These are phyloP conservation scores for Gasterosteus nipponicus DNA, from an alignment of 2,113 vertebrate species.

Conservation along the genomic window DNA sequence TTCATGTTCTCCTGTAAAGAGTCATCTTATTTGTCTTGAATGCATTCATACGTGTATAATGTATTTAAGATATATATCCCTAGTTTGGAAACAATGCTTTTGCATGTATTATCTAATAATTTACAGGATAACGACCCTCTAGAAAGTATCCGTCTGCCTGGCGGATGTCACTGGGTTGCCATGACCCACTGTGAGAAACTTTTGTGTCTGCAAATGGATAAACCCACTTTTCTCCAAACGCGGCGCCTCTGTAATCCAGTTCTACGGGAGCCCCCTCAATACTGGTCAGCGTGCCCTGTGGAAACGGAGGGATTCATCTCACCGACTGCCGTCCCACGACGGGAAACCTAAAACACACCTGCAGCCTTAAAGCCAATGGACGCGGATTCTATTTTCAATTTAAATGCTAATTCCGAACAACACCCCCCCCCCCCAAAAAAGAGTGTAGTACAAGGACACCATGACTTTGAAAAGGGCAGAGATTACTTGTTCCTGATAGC, in stretches of 20 bases:
- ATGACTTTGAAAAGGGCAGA: constrained; percentile 49
- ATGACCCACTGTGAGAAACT: constrained; percentile 5
- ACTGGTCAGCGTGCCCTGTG: constrained; percentile 41
- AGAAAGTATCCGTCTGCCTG: neutral
- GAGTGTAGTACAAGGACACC: constrained; percentile 36
- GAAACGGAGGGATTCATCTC: constrained; percentile 59
- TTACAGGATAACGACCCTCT: neutral
- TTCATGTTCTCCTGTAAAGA: neutral
- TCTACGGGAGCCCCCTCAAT: constrained; percentile 50
- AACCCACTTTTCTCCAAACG: constrained; percentile 31
- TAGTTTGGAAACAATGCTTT: neutral
- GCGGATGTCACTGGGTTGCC: neutral
- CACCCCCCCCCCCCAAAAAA: neutral
- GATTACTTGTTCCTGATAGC: constrained; percentile 45
- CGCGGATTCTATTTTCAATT: constrained; percentile 64
- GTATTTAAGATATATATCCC: neutral
- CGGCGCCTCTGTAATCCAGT: constrained; percentile 26
- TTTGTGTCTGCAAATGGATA: neutral
- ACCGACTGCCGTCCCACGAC: constrained; percentile 1
- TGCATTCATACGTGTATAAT: neutral
- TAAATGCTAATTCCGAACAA: constrained; percentile 75
- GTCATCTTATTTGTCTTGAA: neutral
- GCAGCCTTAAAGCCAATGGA: constrained; percentile 41
- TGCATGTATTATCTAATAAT: neutral
- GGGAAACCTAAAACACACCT: constrained; percentile 57